A percentile compares a stretch with the other conserved stretches of the same genome.
phyloP scores from a whole-genome alignment of 2,888 invertebrate genomes.

The Ashinkailepas kermadecensis region DNA sequence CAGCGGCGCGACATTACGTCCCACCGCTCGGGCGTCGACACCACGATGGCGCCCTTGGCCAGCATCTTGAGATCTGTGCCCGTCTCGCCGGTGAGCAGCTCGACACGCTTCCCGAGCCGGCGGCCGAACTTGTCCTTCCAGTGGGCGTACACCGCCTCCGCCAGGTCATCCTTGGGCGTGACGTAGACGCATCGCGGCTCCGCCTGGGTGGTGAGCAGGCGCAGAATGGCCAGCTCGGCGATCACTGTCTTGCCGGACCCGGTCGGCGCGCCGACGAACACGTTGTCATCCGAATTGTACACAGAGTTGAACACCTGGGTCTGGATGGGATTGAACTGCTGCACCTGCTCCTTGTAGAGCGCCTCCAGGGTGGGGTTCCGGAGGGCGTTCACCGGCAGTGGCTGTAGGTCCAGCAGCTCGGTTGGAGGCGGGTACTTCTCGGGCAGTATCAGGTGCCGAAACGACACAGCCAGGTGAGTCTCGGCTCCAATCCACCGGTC shows the following conservation, averaged over 20 bases:
- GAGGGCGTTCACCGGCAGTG: constrained; percentile 86
- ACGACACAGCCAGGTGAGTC: constrained; percentile 92
- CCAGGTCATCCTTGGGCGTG: constrained; percentile 83
- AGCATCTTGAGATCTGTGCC: constrained; percentile 81
- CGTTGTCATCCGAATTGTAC: constrained; percentile 96
- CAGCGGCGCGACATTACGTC: constrained; percentile 95
- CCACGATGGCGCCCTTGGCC: constrained; percentile 91
- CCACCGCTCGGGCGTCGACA: constrained; percentile 98
- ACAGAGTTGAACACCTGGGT: constrained; percentile 98
- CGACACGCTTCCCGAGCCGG: constrained; percentile 67
- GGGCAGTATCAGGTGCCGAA: constrained; percentile 91
- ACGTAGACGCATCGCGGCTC: constrained; percentile 78
- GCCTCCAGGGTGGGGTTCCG: constrained; percentile 77
- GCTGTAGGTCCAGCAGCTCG: constrained; percentile 91
- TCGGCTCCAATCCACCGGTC: constrained; percentile 92
- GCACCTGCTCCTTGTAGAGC: constrained; percentile 75
- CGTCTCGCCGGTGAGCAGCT: constrained; percentile 91
- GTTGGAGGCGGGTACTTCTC: constrained; percentile 98
- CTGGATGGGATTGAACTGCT: constrained; percentile 97
- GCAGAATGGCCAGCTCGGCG: constrained; percentile 89
- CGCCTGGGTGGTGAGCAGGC: constrained; percentile 59
- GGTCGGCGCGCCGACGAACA: constrained; percentile 88
- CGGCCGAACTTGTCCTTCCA: constrained; percentile 85
- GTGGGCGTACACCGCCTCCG: constrained; percentile 79
- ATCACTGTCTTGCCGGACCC: constrained; percentile 84